phyloP scores from a whole-genome alignment of 2,888 invertebrate species.

The Caenorhabditis angaria region DNA sequence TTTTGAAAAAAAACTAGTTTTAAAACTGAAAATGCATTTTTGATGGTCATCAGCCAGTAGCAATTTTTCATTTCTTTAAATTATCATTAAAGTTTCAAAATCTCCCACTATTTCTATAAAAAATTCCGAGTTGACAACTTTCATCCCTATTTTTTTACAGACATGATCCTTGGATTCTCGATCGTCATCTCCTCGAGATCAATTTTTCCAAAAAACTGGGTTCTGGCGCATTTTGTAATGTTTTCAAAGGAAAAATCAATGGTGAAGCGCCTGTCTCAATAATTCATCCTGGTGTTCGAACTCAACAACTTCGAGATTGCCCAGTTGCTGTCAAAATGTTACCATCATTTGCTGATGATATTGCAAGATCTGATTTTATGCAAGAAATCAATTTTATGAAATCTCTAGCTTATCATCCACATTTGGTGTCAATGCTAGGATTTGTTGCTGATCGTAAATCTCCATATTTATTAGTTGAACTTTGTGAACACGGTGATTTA shows the following conservation, averaged over 20 bases:
- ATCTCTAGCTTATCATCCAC: conserved; percentile 64
- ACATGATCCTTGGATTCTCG: conserved; percentile 51
- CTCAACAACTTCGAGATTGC: conserved; percentile 50
- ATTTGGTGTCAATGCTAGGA: conserved; percentile 66
- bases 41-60: too few relatives aligned
- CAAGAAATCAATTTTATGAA: conserved; percentile 71
- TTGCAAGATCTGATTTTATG: conserved; percentile 63
- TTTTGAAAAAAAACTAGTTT: conserved; percentile 7
- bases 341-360: conserved; percentile 66
- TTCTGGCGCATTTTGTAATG: conserved; percentile 66
- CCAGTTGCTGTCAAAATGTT: conserved; percentile 66
- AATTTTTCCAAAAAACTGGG: conserved; percentile 65
- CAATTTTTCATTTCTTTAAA: too few relatives aligned
- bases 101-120: too few relatives aligned
- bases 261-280: conserved; percentile 60
- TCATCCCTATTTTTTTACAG: conserved; percentile 17
- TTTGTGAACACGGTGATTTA: conserved; percentile 64
- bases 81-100: too few relatives aligned
- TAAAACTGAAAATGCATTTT: conserved; percentile 7
- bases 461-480: conserved; percentile 62
- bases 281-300: conserved; percentile 50
- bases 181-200: conserved; percentile 50
- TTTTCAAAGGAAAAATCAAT: conserved; percentile 60
- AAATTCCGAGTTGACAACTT: conserved; percentile 1
- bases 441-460: conserved; percentile 59